Evolutionary conservation across 2,888 invertebrate genomes (phyloP), one percentile per base, ranked within the genome.

Genomic region (Lottia gigantea): DNA sequence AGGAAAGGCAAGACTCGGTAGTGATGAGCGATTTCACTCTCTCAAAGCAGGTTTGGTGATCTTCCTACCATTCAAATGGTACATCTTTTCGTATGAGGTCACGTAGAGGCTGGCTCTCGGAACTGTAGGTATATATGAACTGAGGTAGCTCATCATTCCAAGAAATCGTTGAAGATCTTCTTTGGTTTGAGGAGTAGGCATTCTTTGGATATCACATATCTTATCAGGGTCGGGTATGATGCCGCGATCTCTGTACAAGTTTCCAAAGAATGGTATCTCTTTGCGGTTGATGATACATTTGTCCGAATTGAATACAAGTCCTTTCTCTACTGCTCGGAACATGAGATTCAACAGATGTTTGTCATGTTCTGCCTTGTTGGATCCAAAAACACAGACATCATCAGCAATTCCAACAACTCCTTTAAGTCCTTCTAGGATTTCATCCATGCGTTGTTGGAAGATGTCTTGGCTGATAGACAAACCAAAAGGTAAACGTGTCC

Each of bases 141-240:
- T 62, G 12, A 75, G 64, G 46, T 75, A 76, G 16, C 62, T 73
- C 46, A 75, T 12, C 25, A 71, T 46, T 1, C 75, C 75, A 2
- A 76, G 47, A 55, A 74, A 73, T 23, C 64, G 49, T 25, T 77
- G 74, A 15, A 76, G 25, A 15, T 74, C 74, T 12, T 71, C 64
- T 46, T 68, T 73, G 47, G 46, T 55, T 16, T 19, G 16, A 23
- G 74, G 76, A 1, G 31, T 47, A 25, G 70, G 67, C 73, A 76
- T 74, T 26, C 63, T 66, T 12, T 69, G 66, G 31, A 74, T 69
- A 49, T 62, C 72, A 16, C 46, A 14, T 19, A 77, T 61, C 12
- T 74, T 77, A 15, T n/a, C 66, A 16, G 72, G 72, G 25, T 73
- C 73, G 15, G 70, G 68, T 19, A 16, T 16, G 19, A 75, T 46